These are phyloP conservation scores for Amblyopsis hoosieri DNA, from an alignment of 2,797 vertebrate genomes.

Conservation along the genomic window DNA sequence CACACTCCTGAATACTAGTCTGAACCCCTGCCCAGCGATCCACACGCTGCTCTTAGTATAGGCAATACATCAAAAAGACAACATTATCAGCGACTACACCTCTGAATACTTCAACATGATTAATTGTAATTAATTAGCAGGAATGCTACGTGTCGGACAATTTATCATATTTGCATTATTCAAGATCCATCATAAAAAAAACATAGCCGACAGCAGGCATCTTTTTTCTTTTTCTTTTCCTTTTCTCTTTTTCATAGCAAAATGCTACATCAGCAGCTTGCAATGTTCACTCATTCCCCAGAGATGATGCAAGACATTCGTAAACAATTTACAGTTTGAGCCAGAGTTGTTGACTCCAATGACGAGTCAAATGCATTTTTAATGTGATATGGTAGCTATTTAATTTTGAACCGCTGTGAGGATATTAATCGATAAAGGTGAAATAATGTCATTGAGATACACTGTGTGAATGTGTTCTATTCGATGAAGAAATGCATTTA, in stretches of 20 bases:
- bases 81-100: slow-evolving; percentile 71
- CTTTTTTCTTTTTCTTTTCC: slow-evolving; percentile 7
- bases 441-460: background rate
- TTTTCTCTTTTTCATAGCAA: slow-evolving; percentile 37
- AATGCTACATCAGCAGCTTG: slow-evolving; percentile 67
- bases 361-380: slow-evolving; percentile 32
- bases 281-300: slow-evolving; percentile 49
- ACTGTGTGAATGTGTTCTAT: slow-evolving; percentile 9
- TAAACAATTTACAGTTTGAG: slow-evolving; percentile 62
- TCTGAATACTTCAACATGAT: slow-evolving; percentile 75
- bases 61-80: slow-evolving; percentile 77
- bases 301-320: slow-evolving; percentile 51
- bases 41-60: slow-evolving; percentile 59
- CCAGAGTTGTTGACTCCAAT: slow-evolving; percentile 36
- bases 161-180: slow-evolving; percentile 80
- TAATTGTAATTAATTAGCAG: slow-evolving; percentile 78
- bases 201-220: slow-evolving; percentile 58
- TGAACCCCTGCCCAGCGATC: slow-evolving; percentile 61
- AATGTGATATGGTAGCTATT: slow-evolving; percentile 33
- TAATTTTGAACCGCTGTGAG: slow-evolving; percentile 46
- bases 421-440: slow-evolving; percentile 42
- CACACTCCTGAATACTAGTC: slow-evolving; percentile 43
- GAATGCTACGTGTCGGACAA: slow-evolving; percentile 70
- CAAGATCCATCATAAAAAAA: slow-evolving; percentile 74
- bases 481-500: slow-evolving; percentile 28